phyloP scores from a whole-genome alignment of 2,113 vertebrate genomes.

The Brachyhypopomus gauderio region DNA sequence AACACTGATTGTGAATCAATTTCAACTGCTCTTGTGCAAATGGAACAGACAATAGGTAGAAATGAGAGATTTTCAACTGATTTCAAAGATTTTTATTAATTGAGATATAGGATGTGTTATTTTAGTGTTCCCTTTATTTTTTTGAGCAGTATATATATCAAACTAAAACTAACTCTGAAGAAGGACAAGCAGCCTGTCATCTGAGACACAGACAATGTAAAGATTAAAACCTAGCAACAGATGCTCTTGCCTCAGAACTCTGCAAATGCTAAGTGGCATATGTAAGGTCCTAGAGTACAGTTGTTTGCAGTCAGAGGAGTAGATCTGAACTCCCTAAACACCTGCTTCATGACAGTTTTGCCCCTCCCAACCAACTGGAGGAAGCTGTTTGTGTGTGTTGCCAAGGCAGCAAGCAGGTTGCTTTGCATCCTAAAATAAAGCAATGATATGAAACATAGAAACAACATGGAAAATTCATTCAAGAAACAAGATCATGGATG shows the following conservation, averaged over 20 bases:
- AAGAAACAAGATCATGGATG: slow-evolving; percentile 39
- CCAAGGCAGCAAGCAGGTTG: slow-evolving; percentile 52
- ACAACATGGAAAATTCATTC: slow-evolving; percentile 47
- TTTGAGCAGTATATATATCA: no score
- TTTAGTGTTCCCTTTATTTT: no score
- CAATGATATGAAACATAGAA: slow-evolving; percentile 41
- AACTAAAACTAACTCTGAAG: slow-evolving; percentile 49
- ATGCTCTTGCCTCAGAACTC: slow-evolving; percentile 72
- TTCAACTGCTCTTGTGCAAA: no score
- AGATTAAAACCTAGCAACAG: slow-evolving; percentile 74
- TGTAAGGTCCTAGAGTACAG: slow-evolving; percentile 73
- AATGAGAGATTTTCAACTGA: no score
- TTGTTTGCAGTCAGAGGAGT: slow-evolving; percentile 65
- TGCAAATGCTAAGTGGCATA: slow-evolving; percentile 78
- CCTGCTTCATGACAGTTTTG: slow-evolving; percentile 69
- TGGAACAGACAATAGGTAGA: no score
- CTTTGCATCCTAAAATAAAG: slow-evolving; percentile 54
- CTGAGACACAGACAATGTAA: slow-evolving; percentile 73
- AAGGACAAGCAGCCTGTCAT: slow-evolving; percentile 72
- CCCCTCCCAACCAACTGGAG: slow-evolving; percentile 60
- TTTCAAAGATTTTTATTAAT: no score
- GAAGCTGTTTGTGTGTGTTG: slow-evolving; percentile 54
- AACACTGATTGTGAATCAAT: no score
- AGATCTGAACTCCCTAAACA: slow-evolving; percentile 67
- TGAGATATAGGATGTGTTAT: no score